Conservation (phyloP, 2,888 invertebrate genomes). For the Scrobipalpa costella region DNA sequence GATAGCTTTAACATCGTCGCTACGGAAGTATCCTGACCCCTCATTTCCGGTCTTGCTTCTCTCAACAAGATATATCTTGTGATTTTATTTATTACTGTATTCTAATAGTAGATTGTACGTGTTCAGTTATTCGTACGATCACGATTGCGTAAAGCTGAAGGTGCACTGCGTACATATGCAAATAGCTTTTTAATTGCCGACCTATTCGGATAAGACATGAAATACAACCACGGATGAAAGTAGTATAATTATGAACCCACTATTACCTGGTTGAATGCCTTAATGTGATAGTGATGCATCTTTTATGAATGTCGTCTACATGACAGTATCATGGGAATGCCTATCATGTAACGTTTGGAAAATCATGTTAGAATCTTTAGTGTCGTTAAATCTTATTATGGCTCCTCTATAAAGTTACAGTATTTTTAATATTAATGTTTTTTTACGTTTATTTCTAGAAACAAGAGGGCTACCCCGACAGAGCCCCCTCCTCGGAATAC, state of each 20-base stretch:
- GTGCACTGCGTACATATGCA: conserved; percentile 37
- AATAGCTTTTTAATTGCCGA: conserved; percentile 61
- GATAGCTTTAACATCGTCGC: not conserved
- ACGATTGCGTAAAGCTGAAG: conserved; percentile 29
- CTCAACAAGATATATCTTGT: not conserved
- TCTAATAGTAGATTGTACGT: conserved; percentile 14
- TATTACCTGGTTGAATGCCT: conserved; percentile 15
- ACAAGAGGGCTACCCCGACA: conserved; percentile 81
- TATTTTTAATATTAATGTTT: not conserved
- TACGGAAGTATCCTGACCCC: not conserved
- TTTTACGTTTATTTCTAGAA: conserved; percentile 64
- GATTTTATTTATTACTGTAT: conserved; percentile 21
- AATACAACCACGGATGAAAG: conserved; percentile 26
- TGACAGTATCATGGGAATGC: not conserved
- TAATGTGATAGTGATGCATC: not conserved
- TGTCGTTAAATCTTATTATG: not conserved
- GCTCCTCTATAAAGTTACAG: not conserved
- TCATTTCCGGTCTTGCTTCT: not conserved
- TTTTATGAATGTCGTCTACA: conserved; percentile 9
- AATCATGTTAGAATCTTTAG: not conserved
- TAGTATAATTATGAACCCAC: conserved; percentile 22
- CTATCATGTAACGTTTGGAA: not conserved
- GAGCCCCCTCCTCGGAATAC: conserved; percentile 65
- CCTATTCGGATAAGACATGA: conserved; percentile 42
- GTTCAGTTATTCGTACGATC: conserved; percentile 22